A percentile compares a stretch with the other conserved stretches of the same genome.
Conservation (phyloP, 2,888 invertebrate genomes). For the Zelleria hepariella region DNA sequence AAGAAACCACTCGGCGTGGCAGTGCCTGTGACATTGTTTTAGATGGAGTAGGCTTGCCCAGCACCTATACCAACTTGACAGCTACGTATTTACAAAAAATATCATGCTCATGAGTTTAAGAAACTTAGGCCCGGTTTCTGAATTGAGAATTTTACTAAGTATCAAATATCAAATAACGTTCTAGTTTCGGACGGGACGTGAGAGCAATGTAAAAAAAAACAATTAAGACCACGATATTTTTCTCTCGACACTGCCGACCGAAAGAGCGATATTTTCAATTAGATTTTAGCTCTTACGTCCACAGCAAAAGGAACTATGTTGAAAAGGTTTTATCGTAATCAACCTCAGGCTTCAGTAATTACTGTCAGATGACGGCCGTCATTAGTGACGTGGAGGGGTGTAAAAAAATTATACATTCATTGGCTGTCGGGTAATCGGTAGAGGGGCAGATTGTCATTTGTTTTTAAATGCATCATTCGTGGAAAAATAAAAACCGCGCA, state of each 20-base stretch:
- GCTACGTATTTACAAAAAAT: no score
- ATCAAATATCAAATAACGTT: neutral
- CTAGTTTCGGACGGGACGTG: slow-evolving; percentile 11
- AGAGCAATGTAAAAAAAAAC: slow-evolving; percentile 39
- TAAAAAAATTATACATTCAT: slow-evolving; percentile 3
- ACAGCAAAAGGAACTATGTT: neutral
- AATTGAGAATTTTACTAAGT: no score
- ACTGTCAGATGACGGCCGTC: slow-evolving; percentile 54
- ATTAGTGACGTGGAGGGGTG: slow-evolving; percentile 27
- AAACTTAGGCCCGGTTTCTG: no score
- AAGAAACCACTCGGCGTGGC: no score
- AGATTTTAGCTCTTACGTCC: neutral
- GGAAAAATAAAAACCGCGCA: neutral
- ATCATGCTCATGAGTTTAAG: no score
- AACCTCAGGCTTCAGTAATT: slow-evolving; percentile 32
- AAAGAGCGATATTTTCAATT: slow-evolving; percentile 18
- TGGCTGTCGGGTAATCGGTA: neutral
- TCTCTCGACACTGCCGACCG: slow-evolving; percentile 28
- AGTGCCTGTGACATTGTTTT: no score
- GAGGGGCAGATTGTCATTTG: neutral
- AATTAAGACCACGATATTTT: slow-evolving; percentile 44
- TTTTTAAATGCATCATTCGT: neutral
- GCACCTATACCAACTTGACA: no score
- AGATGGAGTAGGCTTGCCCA: no score
- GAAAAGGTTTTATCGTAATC: neutral